Conservation (phyloP, 2,113 vertebrate species). For the Trachemys scripta region DNA sequence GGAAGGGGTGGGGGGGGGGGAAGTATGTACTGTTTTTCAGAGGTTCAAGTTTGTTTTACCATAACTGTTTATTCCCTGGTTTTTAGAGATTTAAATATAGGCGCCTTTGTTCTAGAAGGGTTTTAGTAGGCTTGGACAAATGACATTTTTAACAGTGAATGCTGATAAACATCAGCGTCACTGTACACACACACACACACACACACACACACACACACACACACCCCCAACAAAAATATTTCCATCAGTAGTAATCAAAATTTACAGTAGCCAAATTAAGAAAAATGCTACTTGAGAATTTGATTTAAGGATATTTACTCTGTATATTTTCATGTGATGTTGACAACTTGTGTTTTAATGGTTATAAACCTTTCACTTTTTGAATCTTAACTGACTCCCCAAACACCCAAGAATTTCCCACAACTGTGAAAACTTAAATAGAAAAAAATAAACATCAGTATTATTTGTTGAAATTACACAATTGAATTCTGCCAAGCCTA, state of each 20-base stretch:
- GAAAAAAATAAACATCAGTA: background rate
- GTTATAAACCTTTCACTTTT: background rate
- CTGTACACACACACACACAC: background rate
- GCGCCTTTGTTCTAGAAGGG: background rate
- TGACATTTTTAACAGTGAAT: background rate
- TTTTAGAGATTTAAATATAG: background rate
- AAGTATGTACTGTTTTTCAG: background rate
- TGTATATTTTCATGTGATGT: too few relatives aligned
- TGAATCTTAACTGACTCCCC: background rate
- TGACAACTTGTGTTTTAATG: too few relatives aligned
- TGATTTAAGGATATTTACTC: background rate
- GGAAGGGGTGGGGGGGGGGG: too few relatives aligned
- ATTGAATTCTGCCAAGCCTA: too few relatives aligned
- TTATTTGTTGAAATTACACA: background rate
- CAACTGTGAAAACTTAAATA: background rate
- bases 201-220: background rate
- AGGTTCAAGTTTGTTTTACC: background rate
- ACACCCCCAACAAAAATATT: too few relatives aligned
- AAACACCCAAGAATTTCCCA: background rate
- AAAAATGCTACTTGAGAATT: background rate
- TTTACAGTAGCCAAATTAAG: background rate
- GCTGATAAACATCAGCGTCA: background rate
- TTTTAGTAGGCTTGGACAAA: background rate
- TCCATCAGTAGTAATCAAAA: background rate
- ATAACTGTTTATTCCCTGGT: background rate